Evolutionary conservation across 1,140 invertebrate genomes (phyloP), one percentile per base, ranked within the genome.

Genomic region (Nixonia krombeini): DNA sequence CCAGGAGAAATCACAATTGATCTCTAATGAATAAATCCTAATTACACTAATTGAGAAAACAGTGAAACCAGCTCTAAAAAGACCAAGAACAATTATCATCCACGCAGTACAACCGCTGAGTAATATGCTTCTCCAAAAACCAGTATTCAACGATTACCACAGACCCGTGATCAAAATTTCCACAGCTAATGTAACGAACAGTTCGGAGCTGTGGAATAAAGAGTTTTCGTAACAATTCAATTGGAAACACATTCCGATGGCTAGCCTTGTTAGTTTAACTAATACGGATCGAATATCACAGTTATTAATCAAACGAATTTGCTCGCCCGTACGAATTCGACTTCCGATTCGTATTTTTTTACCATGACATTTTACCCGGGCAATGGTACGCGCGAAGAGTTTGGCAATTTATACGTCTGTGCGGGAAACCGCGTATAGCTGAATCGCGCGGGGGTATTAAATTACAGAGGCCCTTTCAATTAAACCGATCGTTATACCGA

Each of bases 241-340:
- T 44, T 44, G 63, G 55, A 55, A 66, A 35, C 38, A 16, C 44
- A 49, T 31, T 55, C 55, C 21, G 12, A 15, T 37, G 35, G 12
- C 6, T 13, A 37, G 1, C 12, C 52, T 62, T 52, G 56, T 62
- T 68, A 61, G 53, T 66, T 58, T 40, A 52, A 68, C 52, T 68
- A 68, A 68, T 62, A 58, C 49, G 42, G 45, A 68, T 68, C 57
- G 64, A 62, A 57, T 62, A 57, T 62, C 53, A 58, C 31, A 58
- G 49, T 58, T 42, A 58, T 62, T 68, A 62, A 58, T 68, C 57
- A 68, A 68, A 68, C 33, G 46, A 57, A 51, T 61, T 56, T 17
- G 55, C 42, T 26, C 29, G 12, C 1, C 41, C 42, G 61, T 26
- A 18, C 4, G 10, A 23, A 23, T 42, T 23, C 12, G 21, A 23